Conservation (phyloP, 2,888 invertebrate genomes). For the Zygogramma bicolorata region DNA sequence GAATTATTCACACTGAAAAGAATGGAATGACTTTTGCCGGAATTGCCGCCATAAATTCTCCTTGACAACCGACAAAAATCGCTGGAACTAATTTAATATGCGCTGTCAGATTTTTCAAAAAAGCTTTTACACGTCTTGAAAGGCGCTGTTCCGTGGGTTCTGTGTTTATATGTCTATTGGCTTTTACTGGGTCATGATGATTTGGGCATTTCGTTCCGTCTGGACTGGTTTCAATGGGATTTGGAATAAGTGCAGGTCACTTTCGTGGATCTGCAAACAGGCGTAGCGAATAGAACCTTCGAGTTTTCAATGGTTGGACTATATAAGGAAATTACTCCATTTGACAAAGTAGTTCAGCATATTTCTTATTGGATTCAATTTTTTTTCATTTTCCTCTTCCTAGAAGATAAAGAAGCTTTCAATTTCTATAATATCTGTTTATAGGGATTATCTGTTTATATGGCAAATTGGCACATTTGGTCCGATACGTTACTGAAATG, state of each 20-base stretch:
- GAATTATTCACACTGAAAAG: slow-evolving; percentile 36
- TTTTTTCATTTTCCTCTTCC: too few relatives aligned
- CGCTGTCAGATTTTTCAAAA: slow-evolving; percentile 38
- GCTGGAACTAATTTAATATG: slow-evolving; percentile 38
- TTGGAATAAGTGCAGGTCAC: not conserved
- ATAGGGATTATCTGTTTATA: too few relatives aligned
- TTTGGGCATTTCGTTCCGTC: slow-evolving; percentile 19
- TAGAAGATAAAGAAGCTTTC: too few relatives aligned
- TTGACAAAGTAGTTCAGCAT: too few relatives aligned
- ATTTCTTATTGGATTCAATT: too few relatives aligned
- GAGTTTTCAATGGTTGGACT: too few relatives aligned
- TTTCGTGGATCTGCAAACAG: not conserved
- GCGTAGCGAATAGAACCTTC: too few relatives aligned
- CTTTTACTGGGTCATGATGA: slow-evolving; percentile 18
- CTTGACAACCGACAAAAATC: slow-evolving; percentile 45
- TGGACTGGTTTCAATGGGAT: slow-evolving; percentile 1
- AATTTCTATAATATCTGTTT: too few relatives aligned
- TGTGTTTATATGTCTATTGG: slow-evolving; percentile 19
- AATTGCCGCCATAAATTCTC: slow-evolving; percentile 43
- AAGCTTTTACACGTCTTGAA: slow-evolving; percentile 26
- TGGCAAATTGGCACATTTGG: too few relatives aligned
- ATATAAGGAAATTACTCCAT: too few relatives aligned
- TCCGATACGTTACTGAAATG: too few relatives aligned
- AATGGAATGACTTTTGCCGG: slow-evolving; percentile 40
- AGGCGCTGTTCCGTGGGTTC: not conserved